phyloP scores from a whole-genome alignment of 2,797 vertebrate genomes.

The Pseudocheirus occidentalis region DNA sequence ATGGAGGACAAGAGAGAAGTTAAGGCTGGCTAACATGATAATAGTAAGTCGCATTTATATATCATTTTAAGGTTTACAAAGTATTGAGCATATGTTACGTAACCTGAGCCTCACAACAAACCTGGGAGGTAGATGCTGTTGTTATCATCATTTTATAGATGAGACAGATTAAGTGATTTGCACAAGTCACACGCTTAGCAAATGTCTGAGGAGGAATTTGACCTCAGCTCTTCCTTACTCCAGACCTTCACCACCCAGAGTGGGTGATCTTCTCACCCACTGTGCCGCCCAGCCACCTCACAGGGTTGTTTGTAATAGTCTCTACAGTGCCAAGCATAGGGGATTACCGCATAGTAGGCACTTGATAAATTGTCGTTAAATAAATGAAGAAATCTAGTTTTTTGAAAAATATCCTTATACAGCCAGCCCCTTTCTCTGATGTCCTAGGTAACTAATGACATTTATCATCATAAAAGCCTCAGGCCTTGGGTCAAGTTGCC shows the following conservation, averaged over 20 bases:
- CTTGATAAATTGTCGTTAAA: constrained; percentile 10
- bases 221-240: not conserved
- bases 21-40: not conserved
- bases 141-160: not conserved
- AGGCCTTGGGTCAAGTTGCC: not conserved
- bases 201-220: not conserved
- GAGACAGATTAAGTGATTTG: not conserved
- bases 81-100: not conserved
- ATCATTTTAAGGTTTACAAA: not conserved
- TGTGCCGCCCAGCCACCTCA: not conserved
- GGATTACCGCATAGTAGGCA: not conserved
- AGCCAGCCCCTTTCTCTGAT: not conserved
- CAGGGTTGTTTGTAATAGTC: not conserved
- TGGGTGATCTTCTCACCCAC: not conserved
- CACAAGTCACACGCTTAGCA: not conserved
- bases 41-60: not conserved
- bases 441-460: not conserved
- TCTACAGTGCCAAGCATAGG: not conserved
- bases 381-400: not conserved
- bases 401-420: not conserved
- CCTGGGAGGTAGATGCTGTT: not conserved
- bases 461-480: not conserved
- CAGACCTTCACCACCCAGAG: no score
- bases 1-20: not conserved
- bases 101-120: not conserved